Evolutionary conservation across 2,113 vertebrate species (phyloP), one percentile per base, ranked within the genome.

Genomic region (Bubo blakistoni): DNA sequence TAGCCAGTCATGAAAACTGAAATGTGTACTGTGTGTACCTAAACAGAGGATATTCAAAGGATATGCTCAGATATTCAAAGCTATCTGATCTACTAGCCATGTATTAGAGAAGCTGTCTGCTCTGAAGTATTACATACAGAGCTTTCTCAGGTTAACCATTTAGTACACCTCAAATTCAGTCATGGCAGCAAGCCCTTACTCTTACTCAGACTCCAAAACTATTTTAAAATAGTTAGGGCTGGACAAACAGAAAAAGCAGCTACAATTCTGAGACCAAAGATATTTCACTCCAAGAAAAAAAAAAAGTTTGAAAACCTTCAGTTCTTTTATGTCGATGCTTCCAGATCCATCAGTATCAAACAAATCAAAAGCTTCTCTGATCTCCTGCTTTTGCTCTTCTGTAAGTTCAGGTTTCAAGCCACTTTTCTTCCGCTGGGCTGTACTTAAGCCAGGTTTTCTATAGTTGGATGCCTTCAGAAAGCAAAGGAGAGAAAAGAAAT

Each of bases 331-430:
- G 87, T 99, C 99, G 32, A 99, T 99, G 65, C 97, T 98, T 47
- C 99, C 99, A 81, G 98, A 98, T 24, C 99, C 99, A 88, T 99
- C 99, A 2, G 99, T 98, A 92, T 99, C 99, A 61, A 99, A 99
- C 72, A 99, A 97, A 88, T 99, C 99, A 88, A 99, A 99, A 18
- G 99, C 99, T 93, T 99, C 99, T 96, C 98, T 98, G 81, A 99
- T 99, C 96, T 99, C 99, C 94, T 99, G 99, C 92, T 98, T 99
- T 91, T 99, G 99, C 58, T 99, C 98, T 95, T 99, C 99, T 8
- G 98, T 99, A 82, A 99, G 92, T 40, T 99, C 99, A 19, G 97
- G 89, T 97, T 99, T 99, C 81, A 97, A 78, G 73, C 91, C 95
- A 13, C 96, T 76, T 97, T 98, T 99, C 96, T 98, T 99, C 91